Evolutionary conservation across 2,113 vertebrate genomes (phyloP).

Genomic region (Hippocampus barbouri): DNA sequence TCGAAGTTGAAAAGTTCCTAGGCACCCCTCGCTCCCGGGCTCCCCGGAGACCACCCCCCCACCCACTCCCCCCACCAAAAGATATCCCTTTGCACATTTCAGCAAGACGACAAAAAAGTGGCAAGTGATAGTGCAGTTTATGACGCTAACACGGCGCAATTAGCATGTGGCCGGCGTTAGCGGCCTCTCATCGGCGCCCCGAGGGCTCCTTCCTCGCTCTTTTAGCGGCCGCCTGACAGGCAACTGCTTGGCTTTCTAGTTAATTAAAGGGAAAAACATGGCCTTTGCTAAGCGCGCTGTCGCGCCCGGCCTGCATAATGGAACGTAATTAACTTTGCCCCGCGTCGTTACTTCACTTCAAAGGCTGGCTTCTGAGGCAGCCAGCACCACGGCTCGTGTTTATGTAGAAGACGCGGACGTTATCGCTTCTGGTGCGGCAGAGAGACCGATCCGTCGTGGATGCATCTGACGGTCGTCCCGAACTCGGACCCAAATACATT

Average conservation of each 20-base stretch:
- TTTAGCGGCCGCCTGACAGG: slow-evolving; percentile 80
- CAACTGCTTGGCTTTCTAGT: slow-evolving; percentile 82
- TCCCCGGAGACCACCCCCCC: slow-evolving; percentile 50
- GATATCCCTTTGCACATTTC: slow-evolving; percentile 59
- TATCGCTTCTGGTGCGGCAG: neutral
- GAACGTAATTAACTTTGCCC: slow-evolving; percentile 97
- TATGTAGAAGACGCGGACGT: neutral
- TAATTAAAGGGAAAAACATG: slow-evolving; percentile 96
- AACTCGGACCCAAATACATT: neutral
- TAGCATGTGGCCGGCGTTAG: slow-evolving; percentile 70
- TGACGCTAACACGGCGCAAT: slow-evolving; percentile 70
- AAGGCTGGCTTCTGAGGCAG: slow-evolving; percentile 78
- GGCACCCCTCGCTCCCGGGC: slow-evolving; percentile 48
- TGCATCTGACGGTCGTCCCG: neutral
- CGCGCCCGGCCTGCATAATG: slow-evolving; percentile 83
- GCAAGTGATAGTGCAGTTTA: slow-evolving; percentile 62
- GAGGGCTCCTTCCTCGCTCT: slow-evolving; percentile 74
- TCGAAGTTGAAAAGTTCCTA: slow-evolving; percentile 53
- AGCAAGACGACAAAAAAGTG: slow-evolving; percentile 49
- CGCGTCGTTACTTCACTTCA: slow-evolving; percentile 90
- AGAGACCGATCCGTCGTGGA: neutral
- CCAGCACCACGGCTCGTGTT: slow-evolving; percentile 8
- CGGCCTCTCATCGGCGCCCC: slow-evolving; percentile 67
- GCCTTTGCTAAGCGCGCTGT: slow-evolving; percentile 82
- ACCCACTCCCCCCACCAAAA: neutral